These are phyloP conservation scores for Aplysia californica DNA, from an alignment of 1,140 invertebrate genomes.

Conservation along the genomic window DNA sequence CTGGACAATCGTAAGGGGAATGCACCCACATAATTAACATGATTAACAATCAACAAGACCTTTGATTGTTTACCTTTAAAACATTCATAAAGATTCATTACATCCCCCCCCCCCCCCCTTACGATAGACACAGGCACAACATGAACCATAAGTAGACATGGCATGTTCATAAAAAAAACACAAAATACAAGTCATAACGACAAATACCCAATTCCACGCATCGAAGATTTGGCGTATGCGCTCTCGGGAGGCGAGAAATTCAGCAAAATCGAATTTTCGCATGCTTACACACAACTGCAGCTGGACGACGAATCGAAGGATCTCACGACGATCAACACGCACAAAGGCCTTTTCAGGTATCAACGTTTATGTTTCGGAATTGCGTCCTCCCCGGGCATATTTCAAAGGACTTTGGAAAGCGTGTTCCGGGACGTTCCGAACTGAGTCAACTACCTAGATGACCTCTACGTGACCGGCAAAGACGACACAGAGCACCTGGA, in stretches of 20 bases:
- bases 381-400: constrained; percentile 27
- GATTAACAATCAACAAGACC: no score
- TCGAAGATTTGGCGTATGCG: constrained; percentile 37
- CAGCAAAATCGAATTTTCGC: constrained; percentile 46
- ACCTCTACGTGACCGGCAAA: neutral
- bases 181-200: neutral
- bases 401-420: neutral
- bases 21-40: no score
- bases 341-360: constrained; percentile 64
- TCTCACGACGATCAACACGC: constrained; percentile 54
- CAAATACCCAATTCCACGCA: constrained; percentile 48
- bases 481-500: neutral
- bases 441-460: neutral
- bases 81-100: neutral
- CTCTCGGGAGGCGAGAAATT: constrained; percentile 37
- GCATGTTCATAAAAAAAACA: constrained; percentile 10
- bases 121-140: no score
- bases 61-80: neutral
- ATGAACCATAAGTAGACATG: neutral
- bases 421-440: neutral
- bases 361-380: constrained; percentile 30
- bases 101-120: no score
- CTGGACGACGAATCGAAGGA: constrained; percentile 41
- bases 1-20: no score
- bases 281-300: constrained; percentile 51